These are phyloP conservation scores for Brachyistius frenatus DNA, from an alignment of 2,113 vertebrate species.

Conservation along the genomic window DNA sequence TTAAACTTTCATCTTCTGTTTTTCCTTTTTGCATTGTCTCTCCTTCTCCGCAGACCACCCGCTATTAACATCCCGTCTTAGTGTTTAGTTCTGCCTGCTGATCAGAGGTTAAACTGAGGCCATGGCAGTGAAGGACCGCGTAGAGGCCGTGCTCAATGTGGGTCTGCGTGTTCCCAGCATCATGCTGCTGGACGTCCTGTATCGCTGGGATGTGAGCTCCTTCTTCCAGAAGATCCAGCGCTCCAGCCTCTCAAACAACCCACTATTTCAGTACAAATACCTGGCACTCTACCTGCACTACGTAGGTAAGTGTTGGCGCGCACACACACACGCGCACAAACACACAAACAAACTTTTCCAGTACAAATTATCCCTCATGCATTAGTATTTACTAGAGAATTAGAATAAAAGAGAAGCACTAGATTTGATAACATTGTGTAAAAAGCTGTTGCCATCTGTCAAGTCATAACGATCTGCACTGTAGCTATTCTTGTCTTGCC, in stretches of 20 bases:
- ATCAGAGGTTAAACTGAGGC: conserved; percentile 77
- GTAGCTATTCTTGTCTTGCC: background rate
- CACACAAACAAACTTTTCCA: background rate
- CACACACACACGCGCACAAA: background rate
- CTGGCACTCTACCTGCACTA: conserved; percentile 99
- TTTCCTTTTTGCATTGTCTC: background rate
- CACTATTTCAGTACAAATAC: conserved; percentile 99
- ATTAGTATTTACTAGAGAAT: conserved; percentile 10
- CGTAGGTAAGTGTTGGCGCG: conserved; percentile 88
- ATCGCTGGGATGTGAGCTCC: conserved; percentile 98
- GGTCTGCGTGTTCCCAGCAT: conserved; percentile 97
- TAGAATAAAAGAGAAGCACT: conserved; percentile 5
- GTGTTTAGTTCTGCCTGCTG: conserved; percentile 70
- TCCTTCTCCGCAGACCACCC: conserved; percentile 42
- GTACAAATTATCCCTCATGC: background rate
- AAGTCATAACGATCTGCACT: conserved; percentile 1
- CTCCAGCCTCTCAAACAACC: conserved; percentile 96
- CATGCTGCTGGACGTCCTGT: conserved; percentile 97
- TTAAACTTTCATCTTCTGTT: background rate
- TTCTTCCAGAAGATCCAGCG: conserved; percentile 99
- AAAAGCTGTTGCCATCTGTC: background rate
- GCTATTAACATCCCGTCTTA: conserved; percentile 43
- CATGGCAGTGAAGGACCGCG: conserved; percentile 94
- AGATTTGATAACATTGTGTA: background rate
- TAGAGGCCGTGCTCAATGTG: conserved; percentile 98